Percentiles rank a stretch among this genome's conserved stretches.
These are phyloP conservation scores for Gallinago solitaria DNA, from an alignment of 2,797 vertebrate genomes.

Conservation along the genomic window DNA sequence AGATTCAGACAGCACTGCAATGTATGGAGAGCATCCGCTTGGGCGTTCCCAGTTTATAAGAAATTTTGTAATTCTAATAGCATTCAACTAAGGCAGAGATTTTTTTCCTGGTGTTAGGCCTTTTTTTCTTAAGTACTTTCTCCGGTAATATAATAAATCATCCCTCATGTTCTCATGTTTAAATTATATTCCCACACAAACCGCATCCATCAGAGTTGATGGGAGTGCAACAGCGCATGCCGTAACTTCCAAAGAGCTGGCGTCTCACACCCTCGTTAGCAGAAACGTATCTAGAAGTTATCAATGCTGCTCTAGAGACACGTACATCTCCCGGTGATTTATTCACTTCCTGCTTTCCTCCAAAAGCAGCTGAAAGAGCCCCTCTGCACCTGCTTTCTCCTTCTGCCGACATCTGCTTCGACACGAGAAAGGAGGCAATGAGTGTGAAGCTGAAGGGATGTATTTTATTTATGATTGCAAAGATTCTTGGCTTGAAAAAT, in stretches of 20 bases:
- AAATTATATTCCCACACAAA: neutral
- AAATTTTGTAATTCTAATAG: neutral
- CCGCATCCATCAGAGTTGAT: neutral
- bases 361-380: constrained; percentile 11
- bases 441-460: constrained; percentile 7
- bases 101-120: neutral
- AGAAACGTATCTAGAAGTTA: neutral
- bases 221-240: neutral
- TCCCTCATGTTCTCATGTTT: neutral
- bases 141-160: neutral
- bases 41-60: neutral
- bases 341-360: neutral
- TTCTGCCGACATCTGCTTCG: constrained; percentile 19
- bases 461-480: constrained; percentile 35
- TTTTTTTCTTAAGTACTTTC: neutral
- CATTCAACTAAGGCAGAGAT: neutral
- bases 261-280: neutral
- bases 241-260: neutral
- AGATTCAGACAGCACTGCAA: neutral
- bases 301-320: neutral
- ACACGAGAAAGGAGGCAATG: constrained; percentile 5
- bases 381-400: neutral
- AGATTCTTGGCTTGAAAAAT: constrained; percentile 36
- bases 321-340: neutral
- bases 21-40: neutral